Percentiles rank a stretch among this genome's conserved stretches.
phyloP scores from a whole-genome alignment of 2,888 invertebrate genomes.

The Peribatodes rhomboidaria region DNA sequence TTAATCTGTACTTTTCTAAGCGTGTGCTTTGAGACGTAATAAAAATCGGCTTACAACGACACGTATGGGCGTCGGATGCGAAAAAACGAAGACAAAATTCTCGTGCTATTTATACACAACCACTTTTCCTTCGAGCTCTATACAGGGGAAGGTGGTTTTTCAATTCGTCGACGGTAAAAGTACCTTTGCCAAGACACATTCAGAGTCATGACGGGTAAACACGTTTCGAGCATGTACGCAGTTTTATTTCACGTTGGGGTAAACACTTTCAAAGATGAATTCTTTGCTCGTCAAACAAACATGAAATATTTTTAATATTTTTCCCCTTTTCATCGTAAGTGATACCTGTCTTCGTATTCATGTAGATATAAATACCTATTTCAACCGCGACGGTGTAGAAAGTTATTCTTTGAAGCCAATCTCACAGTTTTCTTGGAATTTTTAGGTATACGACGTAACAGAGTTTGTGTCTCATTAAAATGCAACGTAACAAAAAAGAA shows the following conservation, averaged over 20 bases:
- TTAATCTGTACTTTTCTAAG: constrained; percentile 74
- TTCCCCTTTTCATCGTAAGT: constrained; percentile 55
- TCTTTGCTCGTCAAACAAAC: constrained; percentile 74
- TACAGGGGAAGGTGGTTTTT: constrained; percentile 55
- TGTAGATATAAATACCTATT: constrained; percentile 27
- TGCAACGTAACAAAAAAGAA: background rate
- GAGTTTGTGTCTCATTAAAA: too few species aligned
- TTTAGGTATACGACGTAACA: too few species aligned
- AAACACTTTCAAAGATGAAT: constrained; percentile 80
- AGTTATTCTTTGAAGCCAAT: constrained; percentile 15
- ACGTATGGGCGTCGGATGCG: constrained; percentile 68
- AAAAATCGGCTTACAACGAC: constrained; percentile 80
- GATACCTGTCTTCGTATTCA: constrained; percentile 50
- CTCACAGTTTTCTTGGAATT: background rate
- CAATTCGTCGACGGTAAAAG: constrained; percentile 58
- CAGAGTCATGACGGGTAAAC: constrained; percentile 69
- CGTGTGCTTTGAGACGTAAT: constrained; percentile 75
- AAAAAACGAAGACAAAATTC: constrained; percentile 58
- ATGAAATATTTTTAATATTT: constrained; percentile 72
- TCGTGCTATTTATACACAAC: constrained; percentile 47
- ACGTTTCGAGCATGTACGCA: constrained; percentile 72
- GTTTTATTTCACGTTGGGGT: constrained; percentile 77
- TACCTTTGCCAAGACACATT: constrained; percentile 64
- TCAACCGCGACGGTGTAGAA: constrained; percentile 21
- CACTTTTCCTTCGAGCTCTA: constrained; percentile 47